These are phyloP conservation scores for Nomada fucata DNA, from an alignment of 2,888 invertebrate genomes.

Conservation along the genomic window DNA sequence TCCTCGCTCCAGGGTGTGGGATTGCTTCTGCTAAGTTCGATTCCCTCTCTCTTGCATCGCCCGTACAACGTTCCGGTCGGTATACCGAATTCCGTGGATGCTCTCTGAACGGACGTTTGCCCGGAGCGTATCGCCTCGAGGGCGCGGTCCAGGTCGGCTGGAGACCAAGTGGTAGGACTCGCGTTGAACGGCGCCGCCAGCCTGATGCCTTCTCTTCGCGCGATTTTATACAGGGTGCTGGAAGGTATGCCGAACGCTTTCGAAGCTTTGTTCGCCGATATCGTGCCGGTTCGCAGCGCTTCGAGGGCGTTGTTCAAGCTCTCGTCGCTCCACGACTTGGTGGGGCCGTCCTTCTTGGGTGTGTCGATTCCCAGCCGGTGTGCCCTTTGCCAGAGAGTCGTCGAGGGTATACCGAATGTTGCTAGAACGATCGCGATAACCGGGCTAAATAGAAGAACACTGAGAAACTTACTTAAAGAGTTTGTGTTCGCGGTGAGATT, in stretches of 20 bases:
- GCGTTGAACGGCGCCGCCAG: slow-evolving; percentile 96
- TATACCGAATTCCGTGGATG: slow-evolving; percentile 94
- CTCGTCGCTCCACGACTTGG: slow-evolving; percentile 95
- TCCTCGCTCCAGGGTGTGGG: slow-evolving; percentile 98
- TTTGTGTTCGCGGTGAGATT: background rate
- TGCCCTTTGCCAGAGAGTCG: slow-evolving; percentile 95
- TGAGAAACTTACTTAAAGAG: background rate
- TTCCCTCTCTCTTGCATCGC: slow-evolving; percentile 94
- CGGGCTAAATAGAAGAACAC: background rate
- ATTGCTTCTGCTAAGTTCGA: slow-evolving; percentile 94
- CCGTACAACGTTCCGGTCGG: slow-evolving; percentile 95
- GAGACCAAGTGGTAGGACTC: slow-evolving; percentile 94
- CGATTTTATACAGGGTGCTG: slow-evolving; percentile 96
- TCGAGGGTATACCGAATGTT: slow-evolving; percentile 95
- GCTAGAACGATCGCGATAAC: slow-evolving; percentile 85
- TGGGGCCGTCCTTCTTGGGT: slow-evolving; percentile 94
- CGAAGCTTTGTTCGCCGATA: slow-evolving; percentile 96
- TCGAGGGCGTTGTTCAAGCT: slow-evolving; percentile 93
- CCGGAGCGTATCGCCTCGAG: slow-evolving; percentile 93
- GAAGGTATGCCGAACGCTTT: slow-evolving; percentile 96
- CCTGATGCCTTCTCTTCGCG: slow-evolving; percentile 94
- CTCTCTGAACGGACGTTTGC: slow-evolving; percentile 93
- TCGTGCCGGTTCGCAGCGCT: slow-evolving; percentile 92
- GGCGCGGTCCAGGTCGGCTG: slow-evolving; percentile 92
- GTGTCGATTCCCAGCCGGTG: slow-evolving; percentile 95